phyloP scores from a whole-genome alignment of 2,888 invertebrate species.

The Clusia tigrina region DNA sequence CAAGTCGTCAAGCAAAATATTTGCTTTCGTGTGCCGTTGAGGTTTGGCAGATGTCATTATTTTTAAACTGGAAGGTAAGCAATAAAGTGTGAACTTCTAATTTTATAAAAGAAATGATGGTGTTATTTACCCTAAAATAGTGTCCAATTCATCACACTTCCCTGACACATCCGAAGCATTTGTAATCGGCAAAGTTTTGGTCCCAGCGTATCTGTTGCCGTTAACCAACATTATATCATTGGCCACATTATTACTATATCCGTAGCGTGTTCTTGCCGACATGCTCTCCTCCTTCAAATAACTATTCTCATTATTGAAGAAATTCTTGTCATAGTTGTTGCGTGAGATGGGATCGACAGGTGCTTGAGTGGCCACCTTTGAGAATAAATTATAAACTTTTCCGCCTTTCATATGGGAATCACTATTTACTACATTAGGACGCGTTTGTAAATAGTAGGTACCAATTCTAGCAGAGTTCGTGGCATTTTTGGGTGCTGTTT shows the following conservation, averaged over 20 bases:
- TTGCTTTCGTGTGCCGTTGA: conserved; percentile 56
- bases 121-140: conserved; percentile 74
- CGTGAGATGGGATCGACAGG: conserved; percentile 47
- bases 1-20: conserved; percentile 61
- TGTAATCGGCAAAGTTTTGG: neutral
- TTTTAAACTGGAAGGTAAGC: conserved; percentile 53
- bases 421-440: conserved; percentile 40
- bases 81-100: conserved; percentile 8
- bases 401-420: conserved; percentile 31
- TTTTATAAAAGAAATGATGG: too few species aligned
- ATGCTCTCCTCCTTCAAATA: conserved; percentile 38
- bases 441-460: conserved; percentile 53
- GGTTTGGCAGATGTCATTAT: conserved; percentile 61
- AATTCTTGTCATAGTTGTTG: conserved; percentile 43
- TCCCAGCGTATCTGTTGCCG: neutral
- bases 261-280: conserved; percentile 39
- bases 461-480: conserved; percentile 51
- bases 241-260: neutral
- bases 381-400: conserved; percentile 61
- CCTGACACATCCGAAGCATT: neutral
- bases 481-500: conserved; percentile 58
- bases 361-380: conserved; percentile 51
- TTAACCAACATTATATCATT: too few species aligned
- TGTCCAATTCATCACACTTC: conserved; percentile 72
- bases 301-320: conserved; percentile 29